A percentile compares a stretch with the other conserved stretches of the same genome.
Evolutionary conservation across 1,140 invertebrate genomes (phyloP).

Genomic region (Drosophila baimaii): DNA sequence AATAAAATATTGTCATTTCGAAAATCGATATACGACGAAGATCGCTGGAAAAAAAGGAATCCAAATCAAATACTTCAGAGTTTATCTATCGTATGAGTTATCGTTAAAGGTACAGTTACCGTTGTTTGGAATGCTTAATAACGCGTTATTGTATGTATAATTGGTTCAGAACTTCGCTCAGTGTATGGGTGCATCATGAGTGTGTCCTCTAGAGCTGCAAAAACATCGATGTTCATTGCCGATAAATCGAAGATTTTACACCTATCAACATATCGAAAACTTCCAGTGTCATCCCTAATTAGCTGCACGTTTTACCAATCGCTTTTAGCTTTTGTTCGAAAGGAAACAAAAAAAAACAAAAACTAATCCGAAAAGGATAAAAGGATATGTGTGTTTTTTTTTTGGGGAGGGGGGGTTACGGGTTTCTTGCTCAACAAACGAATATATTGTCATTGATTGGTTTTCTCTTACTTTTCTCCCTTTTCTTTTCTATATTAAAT

Average conservation of each 20-base stretch:
- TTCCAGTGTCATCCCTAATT: neutral
- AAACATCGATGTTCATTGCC: constrained; percentile 2
- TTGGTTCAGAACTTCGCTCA: constrained; percentile 59
- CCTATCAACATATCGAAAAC: neutral
- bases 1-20: constrained; percentile 73
- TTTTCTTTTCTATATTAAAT: constrained; percentile 13
- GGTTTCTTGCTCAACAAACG: constrained; percentile 40
- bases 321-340: neutral
- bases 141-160: constrained; percentile 63
- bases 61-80: constrained; percentile 24
- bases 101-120: constrained; percentile 59
- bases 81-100: constrained; percentile 25
- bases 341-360: neutral
- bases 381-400: constrained; percentile 48
- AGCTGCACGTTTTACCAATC: constrained; percentile 6
- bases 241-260: constrained; percentile 1
- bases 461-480: neutral
- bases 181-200: constrained; percentile 29
- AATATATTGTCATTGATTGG: constrained; percentile 58
- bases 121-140: constrained; percentile 65
- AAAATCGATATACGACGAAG: constrained; percentile 46
- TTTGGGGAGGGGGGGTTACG: neutral
- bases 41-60: constrained; percentile 22
- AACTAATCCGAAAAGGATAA: neutral
- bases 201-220: constrained; percentile 15